Conservation (phyloP, 2,797 vertebrate species). For the Nasua narica region DNA sequence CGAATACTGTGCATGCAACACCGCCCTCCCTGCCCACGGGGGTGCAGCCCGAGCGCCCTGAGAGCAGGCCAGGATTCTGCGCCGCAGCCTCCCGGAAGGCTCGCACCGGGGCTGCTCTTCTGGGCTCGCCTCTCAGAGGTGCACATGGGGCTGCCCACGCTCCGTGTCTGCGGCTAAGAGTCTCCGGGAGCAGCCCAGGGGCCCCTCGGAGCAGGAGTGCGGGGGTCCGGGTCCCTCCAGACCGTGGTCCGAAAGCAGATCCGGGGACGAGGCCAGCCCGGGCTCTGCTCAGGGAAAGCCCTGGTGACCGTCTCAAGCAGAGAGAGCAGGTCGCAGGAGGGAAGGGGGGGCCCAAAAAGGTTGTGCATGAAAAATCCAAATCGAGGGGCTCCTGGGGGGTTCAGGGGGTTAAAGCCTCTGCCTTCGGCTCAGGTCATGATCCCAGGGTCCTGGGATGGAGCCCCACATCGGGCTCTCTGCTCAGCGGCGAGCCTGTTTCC, state of each 20-base stretch:
- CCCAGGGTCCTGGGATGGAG: no score
- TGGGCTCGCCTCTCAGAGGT: not conserved
- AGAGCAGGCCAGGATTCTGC: no score
- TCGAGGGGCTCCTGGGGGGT: no score
- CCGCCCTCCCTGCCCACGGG: not conserved
- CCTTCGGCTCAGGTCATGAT: no score
- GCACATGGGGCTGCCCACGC: fast-evolving
- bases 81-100: not conserved
- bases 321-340: not conserved
- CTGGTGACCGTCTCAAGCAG: not conserved
- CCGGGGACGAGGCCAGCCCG: fast-evolving
- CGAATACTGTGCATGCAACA: fast-evolving
- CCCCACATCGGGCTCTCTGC: no score
- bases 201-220: not conserved
- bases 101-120: no score
- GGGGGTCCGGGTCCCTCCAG: not conserved
- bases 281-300: not conserved
- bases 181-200: not conserved
- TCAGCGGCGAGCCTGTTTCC: no score
- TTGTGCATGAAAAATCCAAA: not conserved
- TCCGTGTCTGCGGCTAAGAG: not conserved
- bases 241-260: not conserved
- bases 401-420: no score
- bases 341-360: no score
- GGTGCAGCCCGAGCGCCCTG: not conserved